phyloP scores from a whole-genome alignment of 2,888 invertebrate genomes.

The Ennomos erosarius region DNA sequence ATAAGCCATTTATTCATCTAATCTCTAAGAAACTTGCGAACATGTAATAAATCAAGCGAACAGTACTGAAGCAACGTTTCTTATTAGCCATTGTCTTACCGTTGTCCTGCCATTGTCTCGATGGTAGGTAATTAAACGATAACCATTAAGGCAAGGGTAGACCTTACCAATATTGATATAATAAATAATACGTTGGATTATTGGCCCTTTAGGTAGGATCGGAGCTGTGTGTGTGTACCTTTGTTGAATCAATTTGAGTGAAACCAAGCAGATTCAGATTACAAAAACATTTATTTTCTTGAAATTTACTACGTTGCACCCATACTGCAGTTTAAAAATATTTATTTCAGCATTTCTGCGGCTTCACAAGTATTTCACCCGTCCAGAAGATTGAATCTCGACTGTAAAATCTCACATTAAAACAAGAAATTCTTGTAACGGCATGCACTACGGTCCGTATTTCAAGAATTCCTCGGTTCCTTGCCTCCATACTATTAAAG shows the following conservation, averaged over 20 bases:
- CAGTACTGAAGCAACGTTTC: constrained; percentile 76
- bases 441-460: constrained; percentile 61
- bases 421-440: constrained; percentile 64
- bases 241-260: not conserved
- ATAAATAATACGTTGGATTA: constrained; percentile 78
- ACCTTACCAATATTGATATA: constrained; percentile 78
- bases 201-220: constrained; percentile 45
- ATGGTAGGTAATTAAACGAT: constrained; percentile 81
- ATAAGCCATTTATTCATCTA: constrained; percentile 66
- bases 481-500: constrained; percentile 46
- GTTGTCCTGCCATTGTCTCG: constrained; percentile 69
- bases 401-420: constrained; percentile 72
- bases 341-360: constrained; percentile 10
- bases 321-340: constrained; percentile 1
- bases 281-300: not conserved
- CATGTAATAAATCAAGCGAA: constrained; percentile 75
- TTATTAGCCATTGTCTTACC: constrained; percentile 71
- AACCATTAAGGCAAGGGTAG: constrained; percentile 75
- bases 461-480: constrained; percentile 55
- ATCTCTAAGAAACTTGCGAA: constrained; percentile 69
- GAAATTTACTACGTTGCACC: not conserved
- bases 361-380: constrained; percentile 31
- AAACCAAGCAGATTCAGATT: not conserved
- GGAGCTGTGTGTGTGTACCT: not conserved
- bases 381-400: constrained; percentile 46